These are phyloP conservation scores for Gerris lacustris DNA, from an alignment of 2,888 invertebrate genomes.

Conservation along the genomic window DNA sequence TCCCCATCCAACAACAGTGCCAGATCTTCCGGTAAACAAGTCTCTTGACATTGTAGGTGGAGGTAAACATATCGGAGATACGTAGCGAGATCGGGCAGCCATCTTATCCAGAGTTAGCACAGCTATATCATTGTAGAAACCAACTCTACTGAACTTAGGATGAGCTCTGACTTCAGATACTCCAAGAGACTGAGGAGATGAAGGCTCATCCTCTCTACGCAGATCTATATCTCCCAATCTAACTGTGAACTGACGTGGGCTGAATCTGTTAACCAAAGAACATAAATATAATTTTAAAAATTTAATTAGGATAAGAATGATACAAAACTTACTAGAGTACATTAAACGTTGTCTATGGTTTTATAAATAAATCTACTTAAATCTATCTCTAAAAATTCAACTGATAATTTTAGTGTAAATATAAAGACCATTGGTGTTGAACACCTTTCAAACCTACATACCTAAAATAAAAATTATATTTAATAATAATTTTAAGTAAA, in stretches of 20 bases:
- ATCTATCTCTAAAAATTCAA: too few relatives aligned
- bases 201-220: slow-evolving; percentile 70
- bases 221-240: slow-evolving; percentile 79
- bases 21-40: slow-evolving; percentile 58
- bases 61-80: slow-evolving; percentile 78
- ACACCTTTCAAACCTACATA: too few relatives aligned
- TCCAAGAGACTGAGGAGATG: slow-evolving; percentile 64
- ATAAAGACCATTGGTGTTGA: too few relatives aligned
- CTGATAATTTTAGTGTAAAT: too few relatives aligned
- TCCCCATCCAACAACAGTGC: slow-evolving; percentile 88
- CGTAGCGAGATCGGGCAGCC: slow-evolving; percentile 69
- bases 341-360: too few relatives aligned
- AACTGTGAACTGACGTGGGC: slow-evolving; percentile 77
- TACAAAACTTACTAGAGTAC: too few relatives aligned
- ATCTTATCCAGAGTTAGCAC: slow-evolving; percentile 59
- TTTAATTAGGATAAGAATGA: too few relatives aligned
- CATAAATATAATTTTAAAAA: neutral
- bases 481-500: too few relatives aligned
- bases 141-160: slow-evolving; percentile 71
- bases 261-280: slow-evolving; percentile 51
- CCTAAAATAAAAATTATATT: too few relatives aligned
- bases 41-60: slow-evolving; percentile 41
- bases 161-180: slow-evolving; percentile 71
- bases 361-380: too few relatives aligned
- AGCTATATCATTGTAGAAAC: slow-evolving; percentile 92